Percentiles rank a stretch among this genome's conserved stretches.
Evolutionary conservation across 2,888 invertebrate genomes (phyloP).

Genomic region (Melinopterus prodromus): DNA sequence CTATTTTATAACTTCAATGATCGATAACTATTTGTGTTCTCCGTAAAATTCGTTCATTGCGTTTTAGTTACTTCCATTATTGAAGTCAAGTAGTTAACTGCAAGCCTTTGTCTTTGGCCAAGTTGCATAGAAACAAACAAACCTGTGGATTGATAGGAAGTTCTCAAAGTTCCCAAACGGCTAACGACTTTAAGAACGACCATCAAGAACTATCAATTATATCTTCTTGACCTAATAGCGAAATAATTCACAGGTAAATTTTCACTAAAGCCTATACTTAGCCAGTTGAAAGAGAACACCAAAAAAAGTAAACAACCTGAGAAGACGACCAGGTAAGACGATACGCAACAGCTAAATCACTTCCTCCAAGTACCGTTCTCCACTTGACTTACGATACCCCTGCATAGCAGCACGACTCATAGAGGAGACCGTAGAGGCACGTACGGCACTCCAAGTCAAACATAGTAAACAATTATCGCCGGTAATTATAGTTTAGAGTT

Average conservation of each 20-base stretch:
- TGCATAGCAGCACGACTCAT: background rate
- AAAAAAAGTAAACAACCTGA: background rate
- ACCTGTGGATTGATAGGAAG: background rate
- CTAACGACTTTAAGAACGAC: background rate
- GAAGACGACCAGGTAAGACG: background rate
- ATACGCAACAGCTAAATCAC: slow-evolving; percentile 6
- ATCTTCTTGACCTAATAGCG: background rate
- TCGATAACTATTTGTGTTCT: no score
- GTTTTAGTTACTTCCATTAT: no score
- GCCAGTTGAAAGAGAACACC: background rate
- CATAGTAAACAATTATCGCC: slow-evolving; percentile 35
- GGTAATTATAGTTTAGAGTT: slow-evolving; percentile 43
- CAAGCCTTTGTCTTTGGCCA: no score
- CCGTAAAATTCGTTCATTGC: no score
- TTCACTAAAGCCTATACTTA: background rate
- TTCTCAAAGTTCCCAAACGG: background rate
- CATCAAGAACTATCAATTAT: background rate
- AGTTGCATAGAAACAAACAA: no score
- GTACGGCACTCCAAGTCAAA: slow-evolving; percentile 29
- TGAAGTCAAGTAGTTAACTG: no score
- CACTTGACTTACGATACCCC: background rate
- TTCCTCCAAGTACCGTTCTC: background rate
- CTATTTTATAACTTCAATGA: no score
- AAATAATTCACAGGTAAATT: background rate
- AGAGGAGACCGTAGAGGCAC: background rate